Conservation (phyloP, 2,113 vertebrate species). For the Vimba vimba region DNA sequence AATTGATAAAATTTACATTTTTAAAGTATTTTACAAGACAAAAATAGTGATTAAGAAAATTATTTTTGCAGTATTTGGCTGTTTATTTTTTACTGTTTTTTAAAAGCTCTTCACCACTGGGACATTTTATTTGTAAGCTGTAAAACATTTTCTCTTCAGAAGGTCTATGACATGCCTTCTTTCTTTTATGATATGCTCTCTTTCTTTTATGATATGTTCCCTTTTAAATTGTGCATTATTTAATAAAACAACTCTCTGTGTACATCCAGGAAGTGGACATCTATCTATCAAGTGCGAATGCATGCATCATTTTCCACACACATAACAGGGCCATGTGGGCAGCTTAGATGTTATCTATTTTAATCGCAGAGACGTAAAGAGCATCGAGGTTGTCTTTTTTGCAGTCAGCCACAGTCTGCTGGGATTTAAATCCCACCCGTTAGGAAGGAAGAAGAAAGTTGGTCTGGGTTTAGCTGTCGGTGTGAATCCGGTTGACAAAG, state of each 20-base stretch:
- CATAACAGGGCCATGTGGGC: constrained; percentile 34
- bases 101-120: neutral
- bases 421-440: constrained; percentile 26
- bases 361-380: constrained; percentile 7
- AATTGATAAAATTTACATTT: neutral
- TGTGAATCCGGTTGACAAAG: constrained; percentile 9
- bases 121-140: constrained; percentile 34
- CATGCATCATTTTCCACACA: constrained; percentile 30
- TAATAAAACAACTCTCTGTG: constrained; percentile 71
- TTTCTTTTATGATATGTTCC: constrained; percentile 36
- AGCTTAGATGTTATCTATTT: constrained; percentile 15
- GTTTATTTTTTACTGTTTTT: neutral
- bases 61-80: neutral
- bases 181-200: constrained; percentile 26
- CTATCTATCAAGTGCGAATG: constrained; percentile 54
- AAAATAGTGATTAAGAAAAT: constrained; percentile 5
- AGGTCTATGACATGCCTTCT: neutral
- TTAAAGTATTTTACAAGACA: neutral
- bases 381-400: neutral
- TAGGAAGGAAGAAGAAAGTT: constrained; percentile 11
- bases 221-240: constrained; percentile 66
- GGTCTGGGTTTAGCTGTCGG: neutral
- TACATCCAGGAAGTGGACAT: constrained; percentile 46
- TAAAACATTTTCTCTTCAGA: constrained; percentile 7
- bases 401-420: constrained; percentile 17